phyloP scores from a whole-genome alignment of 2,797 vertebrate genomes.

The Danio tinwini region DNA sequence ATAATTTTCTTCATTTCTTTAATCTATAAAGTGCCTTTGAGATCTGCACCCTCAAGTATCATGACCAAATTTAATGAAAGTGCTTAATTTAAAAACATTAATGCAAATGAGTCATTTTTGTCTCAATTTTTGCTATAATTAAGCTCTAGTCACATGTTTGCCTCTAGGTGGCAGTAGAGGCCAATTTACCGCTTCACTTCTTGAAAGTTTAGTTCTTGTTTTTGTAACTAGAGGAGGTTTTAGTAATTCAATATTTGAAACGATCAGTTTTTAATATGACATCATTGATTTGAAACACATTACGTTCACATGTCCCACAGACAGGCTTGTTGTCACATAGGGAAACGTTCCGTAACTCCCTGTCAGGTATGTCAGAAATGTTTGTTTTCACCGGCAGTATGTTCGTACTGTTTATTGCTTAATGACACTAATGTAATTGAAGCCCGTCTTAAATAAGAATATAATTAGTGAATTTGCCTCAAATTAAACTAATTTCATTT shows the following conservation, averaged over 20 bases:
- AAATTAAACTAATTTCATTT: neutral
- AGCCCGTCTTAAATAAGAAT: neutral
- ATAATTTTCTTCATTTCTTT: neutral
- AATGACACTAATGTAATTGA: neutral
- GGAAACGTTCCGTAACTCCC: neutral
- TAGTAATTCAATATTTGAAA: neutral
- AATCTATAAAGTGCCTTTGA: neutral
- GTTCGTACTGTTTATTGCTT: neutral
- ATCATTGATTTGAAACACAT: neutral
- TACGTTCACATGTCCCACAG: neutral
- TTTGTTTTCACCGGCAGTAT: neutral
- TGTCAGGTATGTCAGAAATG: neutral
- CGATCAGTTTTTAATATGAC: neutral
- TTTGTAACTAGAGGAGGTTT: no score
- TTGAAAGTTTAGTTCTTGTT: no score
- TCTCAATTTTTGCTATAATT: no score
- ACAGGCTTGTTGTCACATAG: neutral
- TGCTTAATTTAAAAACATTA: neutral
- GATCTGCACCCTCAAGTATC: neutral
- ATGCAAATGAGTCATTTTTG: neutral
- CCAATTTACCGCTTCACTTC: neutral
- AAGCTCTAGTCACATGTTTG: slow-evolving; percentile 2
- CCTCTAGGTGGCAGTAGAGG: slow-evolving; percentile 58
- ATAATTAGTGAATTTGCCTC: neutral
- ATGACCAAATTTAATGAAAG: neutral